Base-by-base conservation (phyloP, 2,888 invertebrate species). In the Drosophila mayaguana region DNA sequence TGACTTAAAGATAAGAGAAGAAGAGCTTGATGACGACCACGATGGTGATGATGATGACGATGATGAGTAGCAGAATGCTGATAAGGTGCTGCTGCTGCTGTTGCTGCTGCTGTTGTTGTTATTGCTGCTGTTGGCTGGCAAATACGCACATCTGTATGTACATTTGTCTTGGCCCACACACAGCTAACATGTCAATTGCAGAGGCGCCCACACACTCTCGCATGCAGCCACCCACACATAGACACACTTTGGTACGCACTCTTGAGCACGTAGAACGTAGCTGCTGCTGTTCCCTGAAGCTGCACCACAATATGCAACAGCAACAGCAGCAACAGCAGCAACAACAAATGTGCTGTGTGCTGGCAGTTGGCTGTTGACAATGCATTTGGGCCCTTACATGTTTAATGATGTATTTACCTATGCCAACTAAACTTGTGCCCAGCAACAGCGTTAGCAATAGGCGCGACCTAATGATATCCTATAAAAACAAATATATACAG, bases 401-500 rank as follows among this genome's bases (percentile, higher is more conserved):
- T 89, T 84, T 84, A 84, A 84, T 84, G 89, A 84, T 84, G 84
- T 84, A 84, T 84, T 84, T 84, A 84, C 83, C 89, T 83, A 72
- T 75, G 84, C 88, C 88, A 87, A 87, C 84, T 87, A 81, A 87
- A 78, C 88, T 81, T 71, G 51, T 72, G 54, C 60, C 38, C 48
- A 50, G 32, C 50, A 45, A 55, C 34, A 43, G n/a, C 22, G 50
- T 28, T 22, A 66, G 25, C 61, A 67, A 51, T 16, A 14, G n/a
- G 18, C 11, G 2, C 16, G 38, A 32, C 45, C 22, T 4, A 0
- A 11, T 4, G 12, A 34, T 65, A 36, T 36, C 53, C 51, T 53
- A n/a, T 22, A 14, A n/a, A 28, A 22, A 12, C 20, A 2, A 16
- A 38, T 34, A 22, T 4, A 6, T 48, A 32, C 6, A 12, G 7